Evolutionary conservation across 2,113 vertebrate genomes (phyloP), one percentile per base, ranked within the genome.

Genomic region (Pangasianodon gigas): DNA sequence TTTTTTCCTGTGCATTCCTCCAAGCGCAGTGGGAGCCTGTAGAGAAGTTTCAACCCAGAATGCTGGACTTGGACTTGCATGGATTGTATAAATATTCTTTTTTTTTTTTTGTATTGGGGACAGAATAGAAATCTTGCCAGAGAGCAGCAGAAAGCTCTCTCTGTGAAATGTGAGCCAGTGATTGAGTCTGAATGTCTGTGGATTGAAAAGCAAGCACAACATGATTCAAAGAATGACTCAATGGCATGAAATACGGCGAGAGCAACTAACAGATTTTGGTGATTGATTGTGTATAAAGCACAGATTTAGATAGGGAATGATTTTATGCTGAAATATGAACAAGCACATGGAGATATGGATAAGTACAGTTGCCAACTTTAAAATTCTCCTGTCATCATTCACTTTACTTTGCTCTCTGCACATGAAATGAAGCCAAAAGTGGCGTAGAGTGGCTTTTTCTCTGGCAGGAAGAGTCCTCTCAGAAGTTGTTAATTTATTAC

Each of bases 401-500:
- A 90, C 74, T 90, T 86, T 41, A 93, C 92, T 93, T 95, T 89
- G 91, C 91, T 93, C 77, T 37, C 75, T 87, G 91, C 88, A 85
- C 83, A 46, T 86, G 91, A 93, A 94, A 89, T 92, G 26, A 56
- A 80, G 80, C 89, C 54, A 89, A 90, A 77, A 82, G 79, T 86
- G 89, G 65, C 81, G 44, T 86, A 89, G 89, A 90, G 85, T 84
- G 74, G 88, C 60, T 89, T 79, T 90, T 82, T 86, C 71, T 89
- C 75, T 89, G 87, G 91, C 90, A 95, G 93, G 81, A 91, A 92
- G 92, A 95, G 94, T 94, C 94, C 94, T 95, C 94, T 95, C 90
- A 90, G 91, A 95, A 95, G 94, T 95, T 95, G 95, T 96, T 96
- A 95, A 96, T 96, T 95, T 95, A 96, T 95, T 93, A 96, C 95